Conservation (phyloP, 1,140 invertebrate species). For the Glossosoma conforme region DNA sequence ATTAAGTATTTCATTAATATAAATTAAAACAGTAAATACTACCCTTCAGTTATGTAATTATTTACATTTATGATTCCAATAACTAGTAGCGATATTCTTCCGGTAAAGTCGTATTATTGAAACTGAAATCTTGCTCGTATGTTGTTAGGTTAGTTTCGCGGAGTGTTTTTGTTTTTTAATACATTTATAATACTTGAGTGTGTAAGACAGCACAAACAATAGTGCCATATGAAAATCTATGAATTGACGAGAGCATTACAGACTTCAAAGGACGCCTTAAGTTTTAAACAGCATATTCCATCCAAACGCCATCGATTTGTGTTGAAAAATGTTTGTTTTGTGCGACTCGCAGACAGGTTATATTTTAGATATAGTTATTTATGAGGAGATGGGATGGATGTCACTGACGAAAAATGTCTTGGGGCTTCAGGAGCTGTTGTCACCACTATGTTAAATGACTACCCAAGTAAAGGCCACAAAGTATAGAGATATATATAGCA, state of each 20-base stretch:
- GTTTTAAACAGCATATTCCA: slow-evolving; percentile 37
- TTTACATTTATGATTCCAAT: too few relatives aligned
- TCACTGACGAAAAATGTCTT: slow-evolving; percentile 7
- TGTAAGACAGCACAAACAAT: too few relatives aligned
- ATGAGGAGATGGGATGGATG: slow-evolving; percentile 22
- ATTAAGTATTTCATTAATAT: too few relatives aligned
- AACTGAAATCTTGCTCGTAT: too few relatives aligned
- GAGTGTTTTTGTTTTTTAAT: too few relatives aligned
- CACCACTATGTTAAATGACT: slow-evolving; percentile 9
- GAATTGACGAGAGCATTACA: slow-evolving; percentile 35
- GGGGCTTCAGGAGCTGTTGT: slow-evolving; percentile 12
- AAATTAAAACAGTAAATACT: too few relatives aligned
- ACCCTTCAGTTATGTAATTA: too few relatives aligned
- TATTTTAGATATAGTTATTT: slow-evolving; percentile 34
- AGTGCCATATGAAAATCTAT: slow-evolving; percentile 29
- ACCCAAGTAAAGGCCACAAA: slow-evolving; percentile 12
- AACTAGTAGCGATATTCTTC: too few relatives aligned
- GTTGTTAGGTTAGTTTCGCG: too few relatives aligned
- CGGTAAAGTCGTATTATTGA: too few relatives aligned
- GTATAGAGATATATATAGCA: too few relatives aligned
- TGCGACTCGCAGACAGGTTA: slow-evolving; percentile 33
- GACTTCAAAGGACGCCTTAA: slow-evolving; percentile 34
- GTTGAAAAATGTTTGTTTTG: slow-evolving; percentile 34
- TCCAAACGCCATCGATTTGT: slow-evolving; percentile 35
- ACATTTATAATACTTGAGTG: too few relatives aligned